These are phyloP conservation scores for Hassar affinis DNA, from an alignment of 2,113 vertebrate genomes.

Conservation along the genomic window DNA sequence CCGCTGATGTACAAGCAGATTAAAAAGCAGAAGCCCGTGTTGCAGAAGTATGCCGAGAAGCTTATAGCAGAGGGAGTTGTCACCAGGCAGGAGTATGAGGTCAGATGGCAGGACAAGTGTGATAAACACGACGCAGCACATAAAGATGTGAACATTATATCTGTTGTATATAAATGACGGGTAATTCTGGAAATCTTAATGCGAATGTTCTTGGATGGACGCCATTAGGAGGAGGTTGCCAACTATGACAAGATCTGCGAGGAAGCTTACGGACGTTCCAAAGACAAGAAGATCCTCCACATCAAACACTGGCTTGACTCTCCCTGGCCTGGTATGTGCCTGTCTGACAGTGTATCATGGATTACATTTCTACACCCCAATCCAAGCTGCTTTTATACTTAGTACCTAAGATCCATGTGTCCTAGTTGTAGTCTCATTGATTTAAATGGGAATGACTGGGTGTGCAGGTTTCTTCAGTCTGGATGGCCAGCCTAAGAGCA, in stretches of 20 bases:
- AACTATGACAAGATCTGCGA: slow-evolving; percentile 98
- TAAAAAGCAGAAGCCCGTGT: slow-evolving; percentile 91
- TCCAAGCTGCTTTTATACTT: background rate
- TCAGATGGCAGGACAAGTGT: slow-evolving; percentile 49
- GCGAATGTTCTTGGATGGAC: background rate
- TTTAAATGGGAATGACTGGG: background rate
- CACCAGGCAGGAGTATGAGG: slow-evolving; percentile 92
- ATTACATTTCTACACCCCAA: background rate
- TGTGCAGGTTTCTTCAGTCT: slow-evolving; percentile 91
- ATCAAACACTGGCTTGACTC: slow-evolving; percentile 99
- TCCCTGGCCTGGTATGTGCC: slow-evolving; percentile 89
- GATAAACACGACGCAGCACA: background rate
- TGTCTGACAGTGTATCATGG: background rate
- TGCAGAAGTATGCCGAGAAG: slow-evolving; percentile 92
- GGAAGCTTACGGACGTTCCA: slow-evolving; percentile 88
- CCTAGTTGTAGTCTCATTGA: background rate
- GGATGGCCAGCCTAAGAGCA: slow-evolving; percentile 92
- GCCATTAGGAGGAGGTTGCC: slow-evolving; percentile 87
- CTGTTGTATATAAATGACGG: background rate
- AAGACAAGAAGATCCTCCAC: slow-evolving; percentile 96
- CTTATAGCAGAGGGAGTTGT: slow-evolving; percentile 89
- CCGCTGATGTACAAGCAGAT: slow-evolving; percentile 99
- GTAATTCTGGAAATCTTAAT: background rate
- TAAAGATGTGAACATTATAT: background rate
- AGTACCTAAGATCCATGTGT: background rate